phyloP scores from a whole-genome alignment of 2,113 vertebrate species.

The Anolis carolinensis region DNA sequence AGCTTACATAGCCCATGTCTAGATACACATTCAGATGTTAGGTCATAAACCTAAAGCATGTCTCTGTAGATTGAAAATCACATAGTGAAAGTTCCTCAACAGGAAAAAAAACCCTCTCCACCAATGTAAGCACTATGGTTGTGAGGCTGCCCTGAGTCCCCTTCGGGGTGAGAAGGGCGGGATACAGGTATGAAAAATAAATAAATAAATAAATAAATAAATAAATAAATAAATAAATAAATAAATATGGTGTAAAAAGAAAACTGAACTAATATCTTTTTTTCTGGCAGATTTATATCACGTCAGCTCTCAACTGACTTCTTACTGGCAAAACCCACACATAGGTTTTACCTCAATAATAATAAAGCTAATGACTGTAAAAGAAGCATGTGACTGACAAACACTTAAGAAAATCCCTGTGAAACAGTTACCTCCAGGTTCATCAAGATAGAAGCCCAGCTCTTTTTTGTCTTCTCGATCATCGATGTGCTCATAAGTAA shows the following conservation, averaged over 20 bases:
- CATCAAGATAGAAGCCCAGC: constrained; percentile 70
- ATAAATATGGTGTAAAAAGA: no score
- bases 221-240: no score
- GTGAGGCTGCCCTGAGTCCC: no score
- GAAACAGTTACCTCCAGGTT: constrained; percentile 70
- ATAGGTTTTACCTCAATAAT: neutral
- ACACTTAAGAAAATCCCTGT: neutral
- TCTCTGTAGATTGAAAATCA: neutral
- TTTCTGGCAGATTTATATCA: neutral
- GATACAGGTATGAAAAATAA: no score
- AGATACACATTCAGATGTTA: neutral
- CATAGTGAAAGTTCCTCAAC: no score
- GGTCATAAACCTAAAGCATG: neutral
- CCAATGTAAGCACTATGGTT: no score
- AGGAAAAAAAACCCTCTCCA: no score
- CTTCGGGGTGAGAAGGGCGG: no score
- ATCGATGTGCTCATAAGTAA: constrained; percentile 81
- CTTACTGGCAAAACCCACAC: neutral
- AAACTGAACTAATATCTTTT: neutral
- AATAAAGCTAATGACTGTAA: neutral
- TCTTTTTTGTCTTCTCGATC: constrained; percentile 77
- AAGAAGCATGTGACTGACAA: neutral
- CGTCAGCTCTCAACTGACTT: neutral
- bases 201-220: no score
- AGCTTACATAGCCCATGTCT: neutral